These are phyloP conservation scores for Teleiodes luculella DNA, from an alignment of 2,888 invertebrate genomes.

Conservation along the genomic window DNA sequence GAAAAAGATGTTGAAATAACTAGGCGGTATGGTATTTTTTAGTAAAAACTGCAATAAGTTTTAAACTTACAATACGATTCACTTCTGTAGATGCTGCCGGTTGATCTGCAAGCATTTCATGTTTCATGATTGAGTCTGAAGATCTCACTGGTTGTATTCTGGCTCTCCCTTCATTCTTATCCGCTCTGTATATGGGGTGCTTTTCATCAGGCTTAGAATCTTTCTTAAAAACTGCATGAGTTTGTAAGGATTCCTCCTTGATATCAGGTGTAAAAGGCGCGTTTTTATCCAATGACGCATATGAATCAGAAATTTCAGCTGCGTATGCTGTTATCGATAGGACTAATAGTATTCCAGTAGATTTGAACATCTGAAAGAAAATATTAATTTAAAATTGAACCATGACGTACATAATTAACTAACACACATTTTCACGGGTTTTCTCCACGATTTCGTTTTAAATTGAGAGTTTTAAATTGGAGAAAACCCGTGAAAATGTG, in stretches of 20 bases:
- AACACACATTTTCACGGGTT: no score
- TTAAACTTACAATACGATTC: constrained; percentile 57
- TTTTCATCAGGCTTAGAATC: constrained; percentile 35
- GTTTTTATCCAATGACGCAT: constrained; percentile 44
- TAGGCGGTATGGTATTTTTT: not conserved
- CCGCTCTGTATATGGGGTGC: constrained; percentile 55
- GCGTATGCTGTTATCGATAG: constrained; percentile 37
- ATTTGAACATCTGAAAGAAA: constrained; percentile 56
- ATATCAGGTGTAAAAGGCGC: constrained; percentile 43
- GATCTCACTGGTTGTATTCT: constrained; percentile 55
- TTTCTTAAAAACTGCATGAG: constrained; percentile 41
- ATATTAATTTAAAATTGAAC: no score
- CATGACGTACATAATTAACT: no score
- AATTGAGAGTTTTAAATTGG: no score
- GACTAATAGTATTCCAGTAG: constrained; percentile 31
- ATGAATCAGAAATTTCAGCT: constrained; percentile 52
- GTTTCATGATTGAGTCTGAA: constrained; percentile 47
- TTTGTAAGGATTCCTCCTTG: constrained; percentile 38
- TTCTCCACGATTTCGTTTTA: no score
- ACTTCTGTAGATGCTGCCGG: constrained; percentile 37
- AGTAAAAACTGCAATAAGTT: not conserved
- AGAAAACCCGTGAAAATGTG: no score
- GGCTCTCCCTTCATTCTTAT: constrained; percentile 51
- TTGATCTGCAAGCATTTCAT: constrained; percentile 66
- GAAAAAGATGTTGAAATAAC: not conserved